These are phyloP conservation scores for Psylliodes chrysocephalus DNA, from an alignment of 2,888 invertebrate species.

Conservation along the genomic window DNA sequence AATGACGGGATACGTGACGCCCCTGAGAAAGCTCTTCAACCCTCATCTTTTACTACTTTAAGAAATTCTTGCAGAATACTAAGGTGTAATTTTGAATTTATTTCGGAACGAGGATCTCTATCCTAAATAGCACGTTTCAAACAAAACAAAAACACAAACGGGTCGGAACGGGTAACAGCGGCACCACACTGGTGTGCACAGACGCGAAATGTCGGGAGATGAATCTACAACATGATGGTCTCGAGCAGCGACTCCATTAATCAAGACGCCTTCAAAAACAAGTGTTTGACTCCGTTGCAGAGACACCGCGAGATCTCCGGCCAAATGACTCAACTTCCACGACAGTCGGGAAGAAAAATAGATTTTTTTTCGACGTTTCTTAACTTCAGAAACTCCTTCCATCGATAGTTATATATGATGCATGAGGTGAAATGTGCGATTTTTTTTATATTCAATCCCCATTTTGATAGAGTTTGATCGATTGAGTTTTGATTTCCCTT, in stretches of 20 bases:
- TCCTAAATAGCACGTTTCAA: not conserved
- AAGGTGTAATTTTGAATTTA: not conserved
- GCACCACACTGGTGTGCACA: slow-evolving; percentile 14
- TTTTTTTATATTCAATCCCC: slow-evolving; percentile 9
- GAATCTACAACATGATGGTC: slow-evolving; percentile 51
- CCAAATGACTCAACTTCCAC: slow-evolving; percentile 52
- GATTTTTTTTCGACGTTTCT: slow-evolving; percentile 41
- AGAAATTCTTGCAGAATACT: not conserved
- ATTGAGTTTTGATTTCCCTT: slow-evolving; percentile 5
- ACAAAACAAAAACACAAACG: slow-evolving; percentile 15
- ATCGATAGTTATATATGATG: slow-evolving; percentile 32
- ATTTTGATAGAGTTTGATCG: not conserved
- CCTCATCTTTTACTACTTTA: not conserved
- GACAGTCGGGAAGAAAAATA: slow-evolving; percentile 50
- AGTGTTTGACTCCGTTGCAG: slow-evolving; percentile 50
- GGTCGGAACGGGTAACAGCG: not conserved
- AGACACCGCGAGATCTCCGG: slow-evolving; percentile 50
- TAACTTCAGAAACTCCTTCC: slow-evolving; percentile 9
- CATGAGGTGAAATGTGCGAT: slow-evolving; percentile 15
- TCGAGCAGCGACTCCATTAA: slow-evolving; percentile 48
- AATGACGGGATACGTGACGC: too few species aligned
- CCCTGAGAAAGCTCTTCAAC: not conserved
- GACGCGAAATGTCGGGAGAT: slow-evolving; percentile 38
- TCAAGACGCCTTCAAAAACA: slow-evolving; percentile 52
- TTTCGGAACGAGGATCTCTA: not conserved